Conservation (phyloP, 1,140 invertebrate genomes). For the Bathynomus jamesi region DNA sequence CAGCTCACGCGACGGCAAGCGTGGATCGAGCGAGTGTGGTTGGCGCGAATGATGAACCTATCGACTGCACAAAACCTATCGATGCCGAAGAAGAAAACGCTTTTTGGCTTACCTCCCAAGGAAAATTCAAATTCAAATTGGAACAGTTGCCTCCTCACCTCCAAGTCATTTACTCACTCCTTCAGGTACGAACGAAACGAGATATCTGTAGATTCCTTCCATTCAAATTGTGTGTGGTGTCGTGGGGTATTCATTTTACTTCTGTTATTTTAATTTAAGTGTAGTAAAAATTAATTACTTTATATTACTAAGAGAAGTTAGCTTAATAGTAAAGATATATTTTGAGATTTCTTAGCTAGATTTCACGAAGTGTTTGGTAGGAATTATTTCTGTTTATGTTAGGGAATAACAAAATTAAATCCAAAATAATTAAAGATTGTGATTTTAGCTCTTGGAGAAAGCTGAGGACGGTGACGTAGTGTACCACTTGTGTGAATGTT, state of each 20-base stretch:
- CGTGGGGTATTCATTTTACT: no score
- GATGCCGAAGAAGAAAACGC: slow-evolving; percentile 37
- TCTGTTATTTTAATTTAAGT: no score
- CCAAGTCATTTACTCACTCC: slow-evolving; percentile 81
- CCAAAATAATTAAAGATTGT: background rate
- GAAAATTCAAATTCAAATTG: slow-evolving; percentile 78
- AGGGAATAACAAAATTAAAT: no score
- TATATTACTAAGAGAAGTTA: no score
- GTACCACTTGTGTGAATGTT: slow-evolving; percentile 84
- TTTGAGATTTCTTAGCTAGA: no score
- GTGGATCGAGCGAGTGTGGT: slow-evolving; percentile 58
- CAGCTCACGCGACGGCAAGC: slow-evolving; percentile 55
- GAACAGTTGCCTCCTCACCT: slow-evolving; percentile 86
- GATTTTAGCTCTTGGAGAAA: slow-evolving; percentile 21
- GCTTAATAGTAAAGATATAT: no score
- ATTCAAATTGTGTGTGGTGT: no score
- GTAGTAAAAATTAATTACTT: no score
- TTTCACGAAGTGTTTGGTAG: no score
- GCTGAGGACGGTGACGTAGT: slow-evolving; percentile 75
- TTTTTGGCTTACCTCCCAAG: slow-evolving; percentile 7
- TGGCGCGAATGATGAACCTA: slow-evolving; percentile 51
- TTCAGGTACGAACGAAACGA: no score
- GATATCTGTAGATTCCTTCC: no score
- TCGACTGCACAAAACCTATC: slow-evolving; percentile 38
- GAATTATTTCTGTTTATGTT: no score